Conservation (phyloP, 2,797 vertebrate genomes). For the Xenentodon cancila region DNA sequence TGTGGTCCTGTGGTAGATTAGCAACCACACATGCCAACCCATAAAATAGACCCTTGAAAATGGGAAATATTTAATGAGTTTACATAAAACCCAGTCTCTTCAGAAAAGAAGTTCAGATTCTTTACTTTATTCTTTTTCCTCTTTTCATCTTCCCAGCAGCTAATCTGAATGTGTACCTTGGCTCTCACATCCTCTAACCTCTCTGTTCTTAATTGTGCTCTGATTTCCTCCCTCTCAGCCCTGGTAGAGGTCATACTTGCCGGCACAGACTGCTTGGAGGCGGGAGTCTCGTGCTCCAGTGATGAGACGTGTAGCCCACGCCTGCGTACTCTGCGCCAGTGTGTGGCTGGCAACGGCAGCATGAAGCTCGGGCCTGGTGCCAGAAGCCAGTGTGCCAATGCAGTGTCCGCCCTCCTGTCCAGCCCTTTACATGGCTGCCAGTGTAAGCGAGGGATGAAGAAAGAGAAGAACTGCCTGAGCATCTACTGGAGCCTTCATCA, state of each 20-base stretch:
- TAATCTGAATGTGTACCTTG: constrained; percentile 2
- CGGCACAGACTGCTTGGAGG: constrained; percentile 88
- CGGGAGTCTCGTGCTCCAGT: constrained; percentile 88
- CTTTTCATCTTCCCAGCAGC: constrained; percentile 1
- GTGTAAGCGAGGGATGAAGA: constrained; percentile 94
- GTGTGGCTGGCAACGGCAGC: constrained; percentile 90
- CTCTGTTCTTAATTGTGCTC: constrained; percentile 21
- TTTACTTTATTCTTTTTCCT: background rate
- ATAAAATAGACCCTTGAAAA: too few relatives aligned
- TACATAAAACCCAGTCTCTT: background rate
- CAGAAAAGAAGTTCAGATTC: background rate
- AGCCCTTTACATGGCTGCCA: constrained; percentile 91
- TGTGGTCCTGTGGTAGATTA: too few relatives aligned
- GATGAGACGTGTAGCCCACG: constrained; percentile 91
- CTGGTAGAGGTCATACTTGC: constrained; percentile 78
- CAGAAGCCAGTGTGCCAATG: constrained; percentile 89
- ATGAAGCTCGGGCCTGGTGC: constrained; percentile 89
- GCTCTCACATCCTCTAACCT: constrained; percentile 12
- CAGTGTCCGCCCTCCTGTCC: constrained; percentile 88
- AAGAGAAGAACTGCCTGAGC: constrained; percentile 92
- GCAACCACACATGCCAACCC: too few relatives aligned
- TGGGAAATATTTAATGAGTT: background rate
- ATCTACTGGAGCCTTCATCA: constrained; percentile 96
- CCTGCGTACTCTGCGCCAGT: constrained; percentile 91
- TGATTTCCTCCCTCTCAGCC: constrained; percentile 63